phyloP scores from a whole-genome alignment of 2,888 invertebrate species.

The Julus scandinavius region DNA sequence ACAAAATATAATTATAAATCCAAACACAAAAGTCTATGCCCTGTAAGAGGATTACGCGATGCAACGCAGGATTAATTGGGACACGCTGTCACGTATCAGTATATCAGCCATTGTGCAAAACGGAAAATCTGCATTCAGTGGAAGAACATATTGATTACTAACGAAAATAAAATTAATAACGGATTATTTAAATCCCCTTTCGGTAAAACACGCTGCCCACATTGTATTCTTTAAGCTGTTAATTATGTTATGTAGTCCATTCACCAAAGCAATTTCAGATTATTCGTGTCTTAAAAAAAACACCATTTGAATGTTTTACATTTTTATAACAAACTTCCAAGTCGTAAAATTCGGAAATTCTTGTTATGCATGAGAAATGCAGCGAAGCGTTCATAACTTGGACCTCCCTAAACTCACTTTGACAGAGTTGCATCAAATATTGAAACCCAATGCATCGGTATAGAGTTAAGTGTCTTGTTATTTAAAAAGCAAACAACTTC shows the following conservation, averaged over 20 bases:
- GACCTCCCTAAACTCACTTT: background rate
- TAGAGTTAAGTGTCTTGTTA: background rate
- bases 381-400: background rate
- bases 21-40: background rate
- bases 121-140: background rate
- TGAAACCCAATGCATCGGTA: background rate
- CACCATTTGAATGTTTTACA: too few relatives aligned
- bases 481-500: background rate
- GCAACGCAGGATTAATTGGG: background rate
- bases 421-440: background rate
- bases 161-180: conserved; percentile 7
- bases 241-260: background rate
- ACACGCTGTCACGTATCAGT: background rate
- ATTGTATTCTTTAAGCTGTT: background rate
- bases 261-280: background rate
- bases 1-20: conserved; percentile 4
- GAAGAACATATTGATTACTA: background rate
- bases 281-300: too few relatives aligned
- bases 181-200: background rate
- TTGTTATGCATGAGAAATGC: too few relatives aligned
- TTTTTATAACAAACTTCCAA: too few relatives aligned
- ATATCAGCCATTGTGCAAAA: background rate
- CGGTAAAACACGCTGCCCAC: background rate
- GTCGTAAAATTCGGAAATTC: too few relatives aligned
- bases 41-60: conserved; percentile 17